Base-by-base conservation (phyloP, 2,888 invertebrate species). In the Morpho achilles region DNA sequence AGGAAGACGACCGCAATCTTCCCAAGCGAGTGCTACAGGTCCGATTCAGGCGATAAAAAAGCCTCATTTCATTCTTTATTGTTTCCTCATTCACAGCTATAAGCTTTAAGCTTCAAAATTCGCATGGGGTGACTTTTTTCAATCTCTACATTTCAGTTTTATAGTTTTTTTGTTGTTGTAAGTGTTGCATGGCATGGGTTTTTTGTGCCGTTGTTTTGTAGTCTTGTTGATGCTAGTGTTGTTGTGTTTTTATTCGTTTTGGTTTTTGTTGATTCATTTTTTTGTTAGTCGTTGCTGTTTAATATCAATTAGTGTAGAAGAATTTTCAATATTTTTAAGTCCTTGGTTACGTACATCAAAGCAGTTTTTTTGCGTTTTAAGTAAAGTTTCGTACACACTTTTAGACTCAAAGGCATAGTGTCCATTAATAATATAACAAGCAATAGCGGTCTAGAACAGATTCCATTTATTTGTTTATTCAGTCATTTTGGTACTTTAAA, bases 1-100 rank as follows among this genome's bases (percentile, higher is more conserved):
- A 98, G 87, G 98, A 98, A 87, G 98, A 98, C 81, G 97, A 98
- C 92, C 93, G 97, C 76, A 97, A 97, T 87, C 93, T 98, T 74
- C 98, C 98, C 69, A 98, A 98, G 88, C 95, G 96, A 76, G 97
- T 98, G 73, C 92, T 98, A 75, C 96, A 96, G 97, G 98, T 93
- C 88, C 82, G 77, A 69, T 64, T 73, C 69, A 67, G 89, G 94
- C 93, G 94, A 94, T 87, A 90, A 94, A 61, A 56, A 45, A 82
- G 66, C 70, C 68, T 62, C 73, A 65, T 75, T 73, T 74, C 74
- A 76, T 77, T 75, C 73, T 75, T 75, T 73, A 73, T 74, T 75
- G 73, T 43, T 43, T 76, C 75, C 58, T 55, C 58, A 63, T 45
- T 51, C 53, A 63, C 60, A 64, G 59, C 62, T 60, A 68, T 62